Evolutionary conservation across 2,888 invertebrate genomes (phyloP).

Genomic region (Apeira syringaria): DNA sequence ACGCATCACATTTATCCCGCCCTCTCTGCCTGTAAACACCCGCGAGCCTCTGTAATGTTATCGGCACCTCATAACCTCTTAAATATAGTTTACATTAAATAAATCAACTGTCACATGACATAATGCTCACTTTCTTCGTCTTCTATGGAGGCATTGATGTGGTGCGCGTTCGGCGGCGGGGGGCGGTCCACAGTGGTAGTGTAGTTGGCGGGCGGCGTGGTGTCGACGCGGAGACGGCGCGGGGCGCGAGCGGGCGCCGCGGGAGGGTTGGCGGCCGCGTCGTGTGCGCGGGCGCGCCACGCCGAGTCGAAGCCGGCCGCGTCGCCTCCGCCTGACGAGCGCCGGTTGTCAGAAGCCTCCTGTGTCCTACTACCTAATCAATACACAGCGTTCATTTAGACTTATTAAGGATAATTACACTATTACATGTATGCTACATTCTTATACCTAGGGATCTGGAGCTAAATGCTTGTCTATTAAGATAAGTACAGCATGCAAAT

Average conservation of each 20-base stretch:
- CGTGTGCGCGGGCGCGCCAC: conserved; percentile 48
- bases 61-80: no score
- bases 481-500: no score
- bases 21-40: no score
- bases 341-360: conserved; percentile 15
- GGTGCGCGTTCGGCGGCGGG: not conserved
- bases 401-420: no score
- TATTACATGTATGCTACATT: no score
- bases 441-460: no score
- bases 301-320: conserved; percentile 60
- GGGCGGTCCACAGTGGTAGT: conserved; percentile 55
- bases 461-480: no score
- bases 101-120: no score
- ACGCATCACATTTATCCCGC: no score
- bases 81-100: no score
- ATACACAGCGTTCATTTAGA: no score
- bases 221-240: conserved; percentile 66
- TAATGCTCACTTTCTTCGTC: conserved; percentile 61
- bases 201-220: conserved; percentile 48
- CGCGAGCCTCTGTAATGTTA: no score
- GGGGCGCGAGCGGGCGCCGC: conserved; percentile 29
- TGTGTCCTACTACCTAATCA: not conserved
- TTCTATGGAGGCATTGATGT: conserved; percentile 1
- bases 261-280: conserved; percentile 17
- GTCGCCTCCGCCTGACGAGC: conserved; percentile 31